These are phyloP conservation scores for Merops nubicus DNA, from an alignment of 2,113 vertebrate genomes.

Conservation along the genomic window DNA sequence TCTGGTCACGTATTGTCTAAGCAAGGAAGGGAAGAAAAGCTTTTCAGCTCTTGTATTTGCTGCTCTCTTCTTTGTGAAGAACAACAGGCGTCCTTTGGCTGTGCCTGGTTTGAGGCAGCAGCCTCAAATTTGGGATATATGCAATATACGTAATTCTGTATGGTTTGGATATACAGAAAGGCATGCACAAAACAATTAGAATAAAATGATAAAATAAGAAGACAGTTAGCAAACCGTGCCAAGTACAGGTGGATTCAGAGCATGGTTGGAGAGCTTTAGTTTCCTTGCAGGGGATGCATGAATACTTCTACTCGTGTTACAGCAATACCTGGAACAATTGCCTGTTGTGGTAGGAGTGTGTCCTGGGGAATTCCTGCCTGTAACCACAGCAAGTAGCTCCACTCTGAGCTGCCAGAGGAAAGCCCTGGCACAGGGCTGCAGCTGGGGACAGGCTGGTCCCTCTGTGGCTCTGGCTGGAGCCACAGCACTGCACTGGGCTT, in stretches of 20 bases:
- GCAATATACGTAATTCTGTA: no score
- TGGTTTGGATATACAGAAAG: neutral
- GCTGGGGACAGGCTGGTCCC: neutral
- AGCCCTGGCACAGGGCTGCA: neutral
- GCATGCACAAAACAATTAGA: conserved; percentile 30
- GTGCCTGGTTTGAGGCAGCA: conserved; percentile 25
- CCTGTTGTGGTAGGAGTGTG: neutral
- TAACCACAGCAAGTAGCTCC: neutral
- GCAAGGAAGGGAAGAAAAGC: conserved; percentile 7
- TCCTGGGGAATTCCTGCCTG: neutral
- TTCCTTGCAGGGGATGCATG: neutral
- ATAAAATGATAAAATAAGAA: conserved; percentile 30
- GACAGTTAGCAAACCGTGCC: neutral
- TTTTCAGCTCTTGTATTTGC: conserved; percentile 28
- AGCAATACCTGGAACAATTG: neutral
- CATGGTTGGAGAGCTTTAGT: neutral
- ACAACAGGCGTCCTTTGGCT: neutral
- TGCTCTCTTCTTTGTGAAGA: neutral
- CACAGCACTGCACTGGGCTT: neutral
- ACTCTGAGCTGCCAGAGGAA: neutral
- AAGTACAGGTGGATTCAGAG: neutral
- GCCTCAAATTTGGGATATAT: no score
- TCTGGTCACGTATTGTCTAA: neutral
- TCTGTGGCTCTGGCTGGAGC: neutral
- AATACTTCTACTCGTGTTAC: neutral